Evolutionary conservation across 1,140 invertebrate species (phyloP).

Genomic region (Orussus abietinus): DNA sequence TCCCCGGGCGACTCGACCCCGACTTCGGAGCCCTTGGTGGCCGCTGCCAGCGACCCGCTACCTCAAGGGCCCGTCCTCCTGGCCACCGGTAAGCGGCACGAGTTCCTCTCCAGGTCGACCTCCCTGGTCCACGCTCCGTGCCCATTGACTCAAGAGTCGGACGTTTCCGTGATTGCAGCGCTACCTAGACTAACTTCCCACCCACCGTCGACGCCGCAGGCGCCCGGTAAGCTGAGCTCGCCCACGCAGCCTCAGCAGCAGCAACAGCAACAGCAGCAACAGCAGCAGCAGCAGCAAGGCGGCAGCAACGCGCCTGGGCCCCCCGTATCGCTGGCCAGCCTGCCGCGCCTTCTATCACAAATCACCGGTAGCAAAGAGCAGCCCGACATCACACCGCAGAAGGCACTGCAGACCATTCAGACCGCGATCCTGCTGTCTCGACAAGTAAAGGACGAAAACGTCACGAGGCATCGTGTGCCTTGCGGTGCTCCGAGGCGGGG

Average conservation of each 20-base stretch:
- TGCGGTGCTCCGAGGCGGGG: too few species aligned
- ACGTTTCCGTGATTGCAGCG: conserved; percentile 48
- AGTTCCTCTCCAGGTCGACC: too few species aligned
- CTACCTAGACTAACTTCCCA: conserved; percentile 67
- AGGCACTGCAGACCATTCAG: conserved; percentile 61
- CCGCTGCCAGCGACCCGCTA: conserved; percentile 44
- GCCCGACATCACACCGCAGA: conserved; percentile 54
- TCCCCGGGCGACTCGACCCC: conserved; percentile 80
- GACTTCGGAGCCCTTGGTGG: conserved; percentile 62
- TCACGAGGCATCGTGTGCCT: too few species aligned
- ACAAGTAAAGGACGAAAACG: too few species aligned
- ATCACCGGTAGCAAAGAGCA: conserved; percentile 55
- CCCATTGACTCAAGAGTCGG: too few species aligned
- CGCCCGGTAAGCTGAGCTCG: conserved; percentile 51
- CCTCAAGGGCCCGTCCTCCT: conserved; percentile 58
- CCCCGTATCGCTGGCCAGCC: conserved; percentile 52
- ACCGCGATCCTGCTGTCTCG: conserved; percentile 55
- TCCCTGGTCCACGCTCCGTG: too few species aligned
- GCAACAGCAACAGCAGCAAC: too few species aligned
- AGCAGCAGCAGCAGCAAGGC: conserved; percentile 47
- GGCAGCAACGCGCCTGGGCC: conserved; percentile 56
- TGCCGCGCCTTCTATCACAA: conserved; percentile 56
- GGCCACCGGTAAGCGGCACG: conserved; percentile 61
- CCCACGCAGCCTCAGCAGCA: too few species aligned
- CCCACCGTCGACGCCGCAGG: conserved; percentile 48